Conservation (phyloP, 2,888 invertebrate species). For the Hydrotaea cyrtoneurina region DNA sequence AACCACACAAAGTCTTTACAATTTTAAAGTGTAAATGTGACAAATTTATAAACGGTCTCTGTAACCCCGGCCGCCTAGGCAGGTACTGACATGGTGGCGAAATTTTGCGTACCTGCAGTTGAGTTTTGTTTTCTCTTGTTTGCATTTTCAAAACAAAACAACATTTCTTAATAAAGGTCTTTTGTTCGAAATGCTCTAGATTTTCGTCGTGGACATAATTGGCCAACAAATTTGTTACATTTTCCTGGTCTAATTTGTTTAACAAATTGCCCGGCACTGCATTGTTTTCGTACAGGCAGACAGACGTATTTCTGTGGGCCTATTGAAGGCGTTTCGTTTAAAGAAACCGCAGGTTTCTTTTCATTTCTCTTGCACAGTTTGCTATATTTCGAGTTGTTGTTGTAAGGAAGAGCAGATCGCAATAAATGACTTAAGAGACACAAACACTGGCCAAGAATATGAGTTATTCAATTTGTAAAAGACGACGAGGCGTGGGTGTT, state of each 20-base stretch:
- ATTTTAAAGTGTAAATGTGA: constrained; percentile 63
- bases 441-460: too few relatives aligned
- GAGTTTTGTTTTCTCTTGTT: constrained; percentile 56
- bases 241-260: constrained; percentile 12
- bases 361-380: neutral
- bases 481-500: too few relatives aligned
- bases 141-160: neutral
- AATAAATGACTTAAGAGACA: too few relatives aligned
- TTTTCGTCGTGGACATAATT: constrained; percentile 18
- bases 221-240: constrained; percentile 41
- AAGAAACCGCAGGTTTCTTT: neutral
- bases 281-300: neutral
- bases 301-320: constrained; percentile 29
- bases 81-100: constrained; percentile 5
- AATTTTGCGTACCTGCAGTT: constrained; percentile 28
- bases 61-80: too few relatives aligned
- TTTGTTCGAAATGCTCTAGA: constrained; percentile 48
- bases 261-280: neutral
- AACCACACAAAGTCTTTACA: constrained; percentile 21
- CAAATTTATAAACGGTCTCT: constrained; percentile 47
- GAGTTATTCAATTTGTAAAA: too few relatives aligned
- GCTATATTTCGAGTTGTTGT: too few relatives aligned
- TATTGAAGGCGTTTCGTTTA: constrained; percentile 13
- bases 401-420: too few relatives aligned
- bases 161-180: neutral